A percentile compares a stretch with the other conserved stretches of the same genome.
phyloP scores from a whole-genome alignment of 2,888 invertebrate genomes.

The Clostera curtula region DNA sequence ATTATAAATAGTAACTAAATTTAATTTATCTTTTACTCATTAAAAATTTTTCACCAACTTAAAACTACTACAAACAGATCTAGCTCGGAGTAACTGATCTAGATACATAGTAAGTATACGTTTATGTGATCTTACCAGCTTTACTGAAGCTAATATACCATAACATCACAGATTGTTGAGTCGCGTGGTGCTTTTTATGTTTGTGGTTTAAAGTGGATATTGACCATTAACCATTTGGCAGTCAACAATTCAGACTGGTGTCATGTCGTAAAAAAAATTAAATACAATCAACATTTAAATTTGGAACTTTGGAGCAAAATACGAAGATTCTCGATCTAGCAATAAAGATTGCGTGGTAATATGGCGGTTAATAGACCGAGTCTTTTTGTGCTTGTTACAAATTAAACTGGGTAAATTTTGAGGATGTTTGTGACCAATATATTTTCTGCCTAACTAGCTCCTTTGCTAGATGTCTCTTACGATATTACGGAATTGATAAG shows the following conservation, averaged over 20 bases:
- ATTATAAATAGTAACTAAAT: too few relatives aligned
- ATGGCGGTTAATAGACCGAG: slow-evolving; percentile 1
- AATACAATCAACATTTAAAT: slow-evolving; percentile 1
- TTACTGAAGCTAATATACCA: slow-evolving; percentile 8
- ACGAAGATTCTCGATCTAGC: slow-evolving; percentile 1
- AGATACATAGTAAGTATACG: too few relatives aligned
- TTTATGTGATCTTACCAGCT: too few relatives aligned
- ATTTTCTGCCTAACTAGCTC: too few relatives aligned
- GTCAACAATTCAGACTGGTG: background rate
- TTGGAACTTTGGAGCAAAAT: background rate
- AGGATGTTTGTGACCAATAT: too few relatives aligned
- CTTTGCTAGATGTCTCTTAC: too few relatives aligned
- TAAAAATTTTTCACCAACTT: too few relatives aligned
- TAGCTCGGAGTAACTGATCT: too few relatives aligned
- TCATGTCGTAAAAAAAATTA: background rate
- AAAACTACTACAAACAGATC: too few relatives aligned
- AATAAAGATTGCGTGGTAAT: slow-evolving; percentile 1
- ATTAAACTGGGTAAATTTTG: background rate
- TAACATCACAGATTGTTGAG: slow-evolving; percentile 5
- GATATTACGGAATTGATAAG: too few relatives aligned
- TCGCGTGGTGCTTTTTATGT: slow-evolving; percentile 3
- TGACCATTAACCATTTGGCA: background rate
- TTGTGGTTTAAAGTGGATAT: background rate
- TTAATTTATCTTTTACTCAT: too few relatives aligned
- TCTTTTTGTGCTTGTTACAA: slow-evolving; percentile 1